Percentiles rank a stretch among this genome's conserved stretches.
Evolutionary conservation across 2,797 vertebrate genomes (phyloP).

Genomic region (Hoplostethus mediterraneus): DNA sequence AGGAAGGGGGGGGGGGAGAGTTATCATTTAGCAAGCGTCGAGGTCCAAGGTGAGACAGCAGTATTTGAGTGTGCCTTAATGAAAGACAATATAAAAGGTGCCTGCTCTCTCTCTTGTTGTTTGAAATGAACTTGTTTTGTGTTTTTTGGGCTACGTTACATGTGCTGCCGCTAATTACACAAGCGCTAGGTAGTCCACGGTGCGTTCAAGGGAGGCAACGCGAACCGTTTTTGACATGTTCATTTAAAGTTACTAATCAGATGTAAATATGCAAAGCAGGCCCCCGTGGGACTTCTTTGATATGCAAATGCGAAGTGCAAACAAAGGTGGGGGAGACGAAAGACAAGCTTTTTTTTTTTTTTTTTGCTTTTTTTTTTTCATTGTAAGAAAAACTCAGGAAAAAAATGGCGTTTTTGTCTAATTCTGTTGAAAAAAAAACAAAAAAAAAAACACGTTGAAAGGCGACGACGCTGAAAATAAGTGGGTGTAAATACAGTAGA

Average conservation of each 20-base stretch:
- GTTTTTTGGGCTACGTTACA: slow-evolving; percentile 73
- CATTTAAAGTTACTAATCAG: slow-evolving; percentile 87
- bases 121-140: slow-evolving; percentile 82
- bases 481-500: neutral
- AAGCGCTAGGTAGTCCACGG: slow-evolving; percentile 73
- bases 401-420: slow-evolving; percentile 69
- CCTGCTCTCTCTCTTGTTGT: slow-evolving; percentile 65
- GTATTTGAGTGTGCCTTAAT: slow-evolving; percentile 81
- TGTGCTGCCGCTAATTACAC: slow-evolving; percentile 84
- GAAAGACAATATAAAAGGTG: slow-evolving; percentile 83
- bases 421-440: slow-evolving; percentile 31
- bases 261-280: slow-evolving; percentile 88
- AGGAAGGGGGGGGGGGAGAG: slow-evolving; percentile 41
- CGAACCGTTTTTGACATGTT: slow-evolving; percentile 85
- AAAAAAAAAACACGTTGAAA: slow-evolving; percentile 10
- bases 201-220: slow-evolving; percentile 77
- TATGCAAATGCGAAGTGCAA: slow-evolving; percentile 85
- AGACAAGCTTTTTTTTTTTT: slow-evolving; percentile 38
- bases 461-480: neutral
- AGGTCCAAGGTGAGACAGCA: slow-evolving; percentile 80
- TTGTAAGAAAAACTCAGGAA: slow-evolving; percentile 27
- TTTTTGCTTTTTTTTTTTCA: slow-evolving; percentile 37
- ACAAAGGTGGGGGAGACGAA: slow-evolving; percentile 83
- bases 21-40: slow-evolving; percentile 78
- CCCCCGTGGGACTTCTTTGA: slow-evolving; percentile 84